A percentile compares a stretch with the other conserved stretches of the same genome.
Conservation (phyloP, 2,888 invertebrate species). For the Eupelmus urozonus region DNA sequence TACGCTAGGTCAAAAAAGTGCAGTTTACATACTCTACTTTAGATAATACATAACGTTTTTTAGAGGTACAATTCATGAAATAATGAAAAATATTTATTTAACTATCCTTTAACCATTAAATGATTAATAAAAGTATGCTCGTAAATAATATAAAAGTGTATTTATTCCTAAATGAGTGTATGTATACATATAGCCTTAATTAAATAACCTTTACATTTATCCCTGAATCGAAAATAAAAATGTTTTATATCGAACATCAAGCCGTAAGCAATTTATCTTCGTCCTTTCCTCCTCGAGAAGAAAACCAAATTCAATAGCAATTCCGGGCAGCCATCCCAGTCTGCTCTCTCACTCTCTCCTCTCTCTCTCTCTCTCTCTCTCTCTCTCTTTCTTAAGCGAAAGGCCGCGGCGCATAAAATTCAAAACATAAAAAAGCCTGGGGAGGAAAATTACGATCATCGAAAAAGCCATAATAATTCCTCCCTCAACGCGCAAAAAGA, state of each 20-base stretch:
- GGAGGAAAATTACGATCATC: constrained; percentile 31
- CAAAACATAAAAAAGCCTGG: neutral
- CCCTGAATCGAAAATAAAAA: neutral
- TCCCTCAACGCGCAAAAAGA: neutral
- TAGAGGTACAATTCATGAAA: too few species aligned
- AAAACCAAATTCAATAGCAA: constrained; percentile 15
- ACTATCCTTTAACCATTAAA: too few species aligned
- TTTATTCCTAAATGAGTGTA: too few species aligned
- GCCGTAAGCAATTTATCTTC: neutral
- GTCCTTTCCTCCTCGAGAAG: neutral
- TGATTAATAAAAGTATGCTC: too few species aligned
- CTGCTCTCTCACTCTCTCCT: neutral
- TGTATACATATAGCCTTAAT: too few species aligned
- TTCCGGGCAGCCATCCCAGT: neutral
- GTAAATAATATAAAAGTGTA: too few species aligned
- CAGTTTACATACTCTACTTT: too few species aligned
- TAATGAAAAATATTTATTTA: too few species aligned
- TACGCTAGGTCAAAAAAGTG: too few species aligned
- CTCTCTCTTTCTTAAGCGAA: too few species aligned
- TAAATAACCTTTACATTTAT: too few species aligned
- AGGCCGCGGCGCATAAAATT: constrained; percentile 1
- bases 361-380: neutral
- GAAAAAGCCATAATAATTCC: constrained; percentile 38
- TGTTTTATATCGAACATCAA: neutral
- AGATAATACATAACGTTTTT: too few species aligned